phyloP scores from a whole-genome alignment of 2,797 vertebrate species.

The Gallirallus australis region DNA sequence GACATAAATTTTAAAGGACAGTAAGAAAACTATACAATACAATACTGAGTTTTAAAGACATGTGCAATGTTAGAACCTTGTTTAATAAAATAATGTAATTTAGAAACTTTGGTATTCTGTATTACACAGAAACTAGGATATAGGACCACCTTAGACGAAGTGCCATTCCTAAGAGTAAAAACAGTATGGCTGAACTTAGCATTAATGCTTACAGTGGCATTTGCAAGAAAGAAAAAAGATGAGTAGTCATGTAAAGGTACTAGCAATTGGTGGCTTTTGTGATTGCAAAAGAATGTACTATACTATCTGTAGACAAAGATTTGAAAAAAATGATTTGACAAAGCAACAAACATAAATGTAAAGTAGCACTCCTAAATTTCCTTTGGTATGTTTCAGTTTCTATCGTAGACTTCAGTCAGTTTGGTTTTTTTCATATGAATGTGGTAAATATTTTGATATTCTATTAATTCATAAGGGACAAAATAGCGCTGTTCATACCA shows the following conservation, averaged over 20 bases:
- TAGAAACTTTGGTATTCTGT: neutral
- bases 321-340: neutral
- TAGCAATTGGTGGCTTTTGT: neutral
- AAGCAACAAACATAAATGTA: neutral
- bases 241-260: neutral
- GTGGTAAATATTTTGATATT: neutral
- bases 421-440: neutral
- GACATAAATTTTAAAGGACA: neutral
- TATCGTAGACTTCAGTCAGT: neutral
- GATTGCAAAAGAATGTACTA: neutral
- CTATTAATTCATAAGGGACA: neutral
- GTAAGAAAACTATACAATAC: neutral
- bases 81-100: neutral
- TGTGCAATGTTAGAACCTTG: neutral
- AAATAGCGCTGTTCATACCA: neutral
- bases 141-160: neutral
- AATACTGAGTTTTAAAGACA: neutral
- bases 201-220: neutral
- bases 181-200: neutral
- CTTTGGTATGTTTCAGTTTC: neutral
- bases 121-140: neutral
- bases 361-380: neutral
- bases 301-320: neutral
- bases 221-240: neutral
- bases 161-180: neutral